Evolutionary conservation across 2,113 vertebrate species (phyloP).

Genomic region (Saguinus imperator): DNA sequence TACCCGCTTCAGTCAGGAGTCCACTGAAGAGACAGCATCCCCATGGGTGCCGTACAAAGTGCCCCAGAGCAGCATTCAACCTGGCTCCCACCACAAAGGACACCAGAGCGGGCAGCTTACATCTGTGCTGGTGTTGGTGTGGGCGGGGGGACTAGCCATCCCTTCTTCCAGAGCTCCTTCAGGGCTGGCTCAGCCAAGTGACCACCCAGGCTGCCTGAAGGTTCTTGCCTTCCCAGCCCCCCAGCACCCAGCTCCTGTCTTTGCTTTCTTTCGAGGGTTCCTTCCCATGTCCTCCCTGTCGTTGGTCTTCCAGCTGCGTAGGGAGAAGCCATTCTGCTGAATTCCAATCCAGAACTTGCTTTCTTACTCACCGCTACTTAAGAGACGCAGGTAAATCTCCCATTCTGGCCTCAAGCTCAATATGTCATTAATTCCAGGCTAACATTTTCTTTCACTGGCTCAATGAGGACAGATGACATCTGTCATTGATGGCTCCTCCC

Average conservation of each 20-base stretch:
- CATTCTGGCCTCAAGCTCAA: not conserved
- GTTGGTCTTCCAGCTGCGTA: not conserved
- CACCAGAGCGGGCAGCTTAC: not conserved
- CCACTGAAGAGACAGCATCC: not conserved
- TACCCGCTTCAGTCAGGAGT: not conserved
- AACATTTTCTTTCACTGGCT: not conserved
- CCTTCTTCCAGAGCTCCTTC: not conserved
- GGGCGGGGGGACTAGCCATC: too few species aligned
- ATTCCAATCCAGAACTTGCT: not conserved
- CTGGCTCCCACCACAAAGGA: not conserved
- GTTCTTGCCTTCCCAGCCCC: not conserved
- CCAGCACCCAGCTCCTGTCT: not conserved
- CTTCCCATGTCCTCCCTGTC: not conserved
- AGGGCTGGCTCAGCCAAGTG: not conserved
- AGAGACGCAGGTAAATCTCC: not conserved
- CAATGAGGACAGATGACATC: not conserved
- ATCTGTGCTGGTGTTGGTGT: not conserved
- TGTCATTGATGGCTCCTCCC: not conserved
- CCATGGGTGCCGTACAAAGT: not conserved
- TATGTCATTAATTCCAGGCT: constrained; percentile 9
- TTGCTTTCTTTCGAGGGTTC: not conserved
- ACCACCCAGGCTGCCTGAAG: not conserved
- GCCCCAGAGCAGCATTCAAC: not conserved
- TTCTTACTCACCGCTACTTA: not conserved
- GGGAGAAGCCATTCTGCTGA: not conserved